phyloP scores from a whole-genome alignment of 2,888 invertebrate genomes.

The Papilio protenor region DNA sequence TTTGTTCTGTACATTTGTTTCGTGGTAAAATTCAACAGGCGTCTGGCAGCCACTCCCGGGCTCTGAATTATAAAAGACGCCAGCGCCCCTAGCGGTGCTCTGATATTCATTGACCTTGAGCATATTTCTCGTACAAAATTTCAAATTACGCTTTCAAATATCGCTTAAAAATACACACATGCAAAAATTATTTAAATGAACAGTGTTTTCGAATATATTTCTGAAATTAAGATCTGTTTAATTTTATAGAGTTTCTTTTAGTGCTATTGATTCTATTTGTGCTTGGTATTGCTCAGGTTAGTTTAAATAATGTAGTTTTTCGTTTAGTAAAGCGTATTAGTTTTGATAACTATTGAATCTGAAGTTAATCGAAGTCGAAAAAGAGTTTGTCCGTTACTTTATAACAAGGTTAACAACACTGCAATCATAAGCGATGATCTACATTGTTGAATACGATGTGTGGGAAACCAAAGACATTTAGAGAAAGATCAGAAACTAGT shows the following conservation, averaged over 20 bases:
- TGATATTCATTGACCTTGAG: conserved; percentile 13
- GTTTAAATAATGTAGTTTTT: background rate
- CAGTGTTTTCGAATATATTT: background rate
- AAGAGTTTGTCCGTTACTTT: background rate
- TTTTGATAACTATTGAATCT: background rate
- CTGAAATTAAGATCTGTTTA: background rate
- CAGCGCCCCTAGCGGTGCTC: conserved; percentile 3
- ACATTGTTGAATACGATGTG: conserved; percentile 20
- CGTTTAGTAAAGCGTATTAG: background rate
- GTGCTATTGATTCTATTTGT: background rate
- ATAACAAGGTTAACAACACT: background rate
- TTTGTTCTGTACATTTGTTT: conserved; percentile 4
- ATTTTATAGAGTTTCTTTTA: background rate
- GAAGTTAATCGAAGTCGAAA: background rate
- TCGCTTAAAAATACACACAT: background rate
- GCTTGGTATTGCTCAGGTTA: background rate
- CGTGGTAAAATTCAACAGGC: conserved; percentile 26
- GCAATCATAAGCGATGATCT: background rate
- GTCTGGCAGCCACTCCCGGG: conserved; percentile 12
- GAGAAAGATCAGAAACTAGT: conserved; percentile 17
- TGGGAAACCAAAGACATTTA: conserved; percentile 40
- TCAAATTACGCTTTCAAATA: background rate
- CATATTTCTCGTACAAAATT: conserved; percentile 5
- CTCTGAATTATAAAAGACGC: conserved; percentile 17
- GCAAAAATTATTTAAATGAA: background rate